Evolutionary conservation across 35 echinoderm and acorn worm genomes (phyloP), one percentile per base, ranked within the genome.

Genomic region (Nesometra sesokonis): DNA sequence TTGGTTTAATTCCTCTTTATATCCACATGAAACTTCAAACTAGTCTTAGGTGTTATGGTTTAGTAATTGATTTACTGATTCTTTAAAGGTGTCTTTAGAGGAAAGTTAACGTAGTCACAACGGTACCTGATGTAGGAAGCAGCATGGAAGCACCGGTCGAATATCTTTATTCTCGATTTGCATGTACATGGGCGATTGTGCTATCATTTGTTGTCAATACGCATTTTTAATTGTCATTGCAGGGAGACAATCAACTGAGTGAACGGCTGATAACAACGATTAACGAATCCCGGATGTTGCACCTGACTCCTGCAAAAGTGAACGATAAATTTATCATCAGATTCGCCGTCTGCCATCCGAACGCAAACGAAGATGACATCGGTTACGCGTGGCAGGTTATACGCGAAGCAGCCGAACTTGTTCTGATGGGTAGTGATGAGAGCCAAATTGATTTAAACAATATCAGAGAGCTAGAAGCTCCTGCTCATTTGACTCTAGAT

Each of bases 241-340:
- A 93, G 92, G 92, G 92, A 1, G 81, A 90, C 0, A 90, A 93
- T 85, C 77, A 34, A 29, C 80, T 90, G 17, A 93, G 86, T 11
- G 92, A 93, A 39, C 33, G 7, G 23, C 85, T 93, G 0, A 78
- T 93, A 30, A 90, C 76, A 23, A 89, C 30, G 30, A 90, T 93
- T 38, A 93, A 93, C 47, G 84, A 90, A 29, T 93, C 92, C 0
- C 84, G 88, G 0, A 90, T 86, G 47, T 85, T 90, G 0, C 88
- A 93, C 47, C 87, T 93, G 92, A 82, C 90, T 11, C 88, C 92
- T 27, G 32, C 92, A 27, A 82, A 38, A 36, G 80, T 93, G 32
- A 78, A 90, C 35, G 92, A 82, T 29, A 93, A 90, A 77, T 90
- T 87, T 76, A 86, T 93, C 84, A 88, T 93, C 80, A 29, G 92